Evolutionary conservation across 2,888 invertebrate species (phyloP).

Genomic region (Rhyacophila evoluta): DNA sequence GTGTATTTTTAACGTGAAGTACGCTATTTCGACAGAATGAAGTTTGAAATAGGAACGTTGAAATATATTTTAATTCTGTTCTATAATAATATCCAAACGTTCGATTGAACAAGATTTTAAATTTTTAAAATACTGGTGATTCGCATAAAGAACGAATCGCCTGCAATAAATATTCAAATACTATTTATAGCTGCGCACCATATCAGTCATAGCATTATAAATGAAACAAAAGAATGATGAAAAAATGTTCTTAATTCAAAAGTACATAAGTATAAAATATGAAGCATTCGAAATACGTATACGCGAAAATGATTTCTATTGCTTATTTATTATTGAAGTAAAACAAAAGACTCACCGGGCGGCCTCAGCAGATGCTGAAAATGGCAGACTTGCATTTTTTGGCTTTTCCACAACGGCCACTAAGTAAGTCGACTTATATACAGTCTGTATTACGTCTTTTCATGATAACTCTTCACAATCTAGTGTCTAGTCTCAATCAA

Average conservation of each 20-base stretch:
- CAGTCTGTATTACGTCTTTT: constrained; percentile 39
- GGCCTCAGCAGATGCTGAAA: constrained; percentile 71
- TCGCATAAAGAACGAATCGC: too few species aligned
- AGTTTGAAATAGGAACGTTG: too few species aligned
- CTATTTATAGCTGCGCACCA: too few species aligned
- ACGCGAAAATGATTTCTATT: constrained; percentile 1
- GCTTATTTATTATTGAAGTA: neutral
- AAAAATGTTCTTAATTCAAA: neutral
- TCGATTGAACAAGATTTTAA: too few species aligned
- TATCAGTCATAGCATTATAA: neutral
- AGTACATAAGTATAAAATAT: neutral
- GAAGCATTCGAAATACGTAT: neutral
- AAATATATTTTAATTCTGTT: too few species aligned
- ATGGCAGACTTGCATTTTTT: constrained; percentile 70
- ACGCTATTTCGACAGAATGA: too few species aligned
- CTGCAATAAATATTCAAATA: too few species aligned
- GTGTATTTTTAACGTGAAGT: too few species aligned
- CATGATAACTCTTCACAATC: constrained; percentile 42
- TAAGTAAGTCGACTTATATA: constrained; percentile 31
- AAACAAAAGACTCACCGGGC: constrained; percentile 65
- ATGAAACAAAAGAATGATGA: constrained; percentile 26
- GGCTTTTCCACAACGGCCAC: constrained; percentile 26
- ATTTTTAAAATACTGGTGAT: too few species aligned
- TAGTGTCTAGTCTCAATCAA: too few species aligned
- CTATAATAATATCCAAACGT: too few species aligned